Evolutionary conservation across 2,113 vertebrate genomes (phyloP), one percentile per base, ranked within the genome.

Genomic region (Eleginops maclovinus): DNA sequence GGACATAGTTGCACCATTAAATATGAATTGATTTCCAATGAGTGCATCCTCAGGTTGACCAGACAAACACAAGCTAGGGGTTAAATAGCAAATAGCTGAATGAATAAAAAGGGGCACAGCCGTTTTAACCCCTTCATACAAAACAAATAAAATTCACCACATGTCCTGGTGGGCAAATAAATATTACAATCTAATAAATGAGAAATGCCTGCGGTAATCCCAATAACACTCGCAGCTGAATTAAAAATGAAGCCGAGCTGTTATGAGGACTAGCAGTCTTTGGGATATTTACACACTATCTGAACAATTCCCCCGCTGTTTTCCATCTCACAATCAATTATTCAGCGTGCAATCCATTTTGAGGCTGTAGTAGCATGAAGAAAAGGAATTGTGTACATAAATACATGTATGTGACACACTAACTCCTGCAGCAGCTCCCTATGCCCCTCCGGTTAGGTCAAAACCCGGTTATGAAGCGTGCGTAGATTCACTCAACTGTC

Each of bases 261-360:
- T 66, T 74, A 51, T 61, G 21, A 54, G 43, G 41, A 68, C 49
- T 11, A 16, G 16, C 43, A 4, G 17, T 43, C 12, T 40, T 28
- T 51, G 36, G 53, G 41, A 4, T 71, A 80, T 83, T 81, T 82
- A 72, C 74, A 72, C 79, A 75, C 61, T 46, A 79, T 76, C 63
- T 44, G 69, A 85, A 88, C 55, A 67, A 85, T 82, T 72, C 64
- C 67, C 47, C 40, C 9, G 9, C 60, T 72, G 77, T 63, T 55
- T 71, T 79, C 69, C 56, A 80, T 75, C 71, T 83, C 66, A 31
- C 70, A 73, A 91, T 93, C 75, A 89, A 92, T 94, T 88, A 93
- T 92, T 92, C 78, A 91, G 77, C 56, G 81, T 44, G 54, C 24
- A 76, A 86, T 91, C 77, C 83, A 88, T 84, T 90, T 83, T 79